Evolutionary conservation across 2,797 vertebrate genomes (phyloP).

Genomic region (Rhincodon typus): DNA sequence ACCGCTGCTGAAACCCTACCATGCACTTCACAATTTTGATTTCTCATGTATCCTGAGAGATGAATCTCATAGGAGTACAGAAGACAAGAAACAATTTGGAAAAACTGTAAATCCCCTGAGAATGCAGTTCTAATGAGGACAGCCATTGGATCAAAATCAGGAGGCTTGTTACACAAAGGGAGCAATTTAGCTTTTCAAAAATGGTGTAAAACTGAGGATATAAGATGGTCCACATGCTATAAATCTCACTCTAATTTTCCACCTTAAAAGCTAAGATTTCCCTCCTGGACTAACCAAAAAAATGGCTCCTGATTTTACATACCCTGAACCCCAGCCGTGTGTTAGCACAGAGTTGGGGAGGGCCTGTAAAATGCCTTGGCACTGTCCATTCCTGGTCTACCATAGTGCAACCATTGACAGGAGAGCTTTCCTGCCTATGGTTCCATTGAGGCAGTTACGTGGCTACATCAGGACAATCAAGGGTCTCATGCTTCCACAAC

Average conservation of each 20-base stretch:
- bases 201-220: not conserved
- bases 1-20: not conserved
- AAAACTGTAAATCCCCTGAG: not conserved
- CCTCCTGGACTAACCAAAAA: not conserved
- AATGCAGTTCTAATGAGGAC: not conserved
- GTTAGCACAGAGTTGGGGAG: no score
- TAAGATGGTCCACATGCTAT: not conserved
- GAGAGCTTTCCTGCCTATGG: no score
- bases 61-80: not conserved
- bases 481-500: no score
- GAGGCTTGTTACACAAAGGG: not conserved
- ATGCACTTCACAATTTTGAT: not conserved
- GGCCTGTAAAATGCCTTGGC: no score
- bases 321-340: no score
- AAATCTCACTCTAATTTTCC: not conserved
- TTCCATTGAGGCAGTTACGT: no score
- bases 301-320: no score
- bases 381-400: not conserved
- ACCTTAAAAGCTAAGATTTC: not conserved
- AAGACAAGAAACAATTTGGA: not conserved
- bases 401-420: not conserved
- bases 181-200: not conserved
- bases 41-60: not conserved
- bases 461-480: no score
- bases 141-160: not conserved